These are phyloP conservation scores for Xiphorhynchus erythropygius DNA, from an alignment of 2,797 vertebrate genomes.

Conservation along the genomic window DNA sequence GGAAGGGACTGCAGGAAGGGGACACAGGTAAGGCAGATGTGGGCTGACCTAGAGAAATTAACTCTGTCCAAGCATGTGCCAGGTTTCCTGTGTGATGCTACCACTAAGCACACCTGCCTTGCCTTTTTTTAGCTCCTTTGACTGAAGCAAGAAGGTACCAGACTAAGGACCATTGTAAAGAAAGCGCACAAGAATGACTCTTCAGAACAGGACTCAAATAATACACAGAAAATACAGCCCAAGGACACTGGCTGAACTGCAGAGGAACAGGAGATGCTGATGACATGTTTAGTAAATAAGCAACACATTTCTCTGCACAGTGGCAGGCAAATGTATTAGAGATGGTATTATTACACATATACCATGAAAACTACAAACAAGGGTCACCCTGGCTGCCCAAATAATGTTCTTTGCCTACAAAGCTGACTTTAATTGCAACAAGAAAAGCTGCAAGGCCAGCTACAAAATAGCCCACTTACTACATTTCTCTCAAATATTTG, in stretches of 20 bases:
- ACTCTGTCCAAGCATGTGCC: background rate
- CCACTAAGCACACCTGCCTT: background rate
- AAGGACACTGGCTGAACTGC: background rate
- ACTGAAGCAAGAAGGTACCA: background rate
- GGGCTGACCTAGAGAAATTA: background rate
- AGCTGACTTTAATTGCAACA: background rate
- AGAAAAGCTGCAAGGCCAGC: background rate
- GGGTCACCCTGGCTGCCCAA: background rate
- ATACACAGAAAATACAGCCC: background rate
- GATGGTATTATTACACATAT: background rate
- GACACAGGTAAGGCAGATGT: background rate
- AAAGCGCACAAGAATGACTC: background rate
- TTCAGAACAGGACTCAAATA: background rate
- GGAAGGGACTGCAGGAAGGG: background rate
- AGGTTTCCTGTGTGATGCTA: background rate
- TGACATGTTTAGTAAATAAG: conserved; percentile 19
- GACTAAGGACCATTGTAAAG: background rate
- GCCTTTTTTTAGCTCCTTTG: background rate
- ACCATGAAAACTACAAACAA: background rate
- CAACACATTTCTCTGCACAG: background rate
- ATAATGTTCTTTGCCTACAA: background rate
- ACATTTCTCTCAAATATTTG: background rate
- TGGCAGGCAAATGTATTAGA: background rate
- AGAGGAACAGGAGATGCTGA: conserved; percentile 4
- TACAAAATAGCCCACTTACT: background rate